A percentile compares a stretch with the other conserved stretches of the same genome.
These are phyloP conservation scores for Drosophila sordidapex DNA, from an alignment of 2,888 invertebrate genomes.

Conservation along the genomic window DNA sequence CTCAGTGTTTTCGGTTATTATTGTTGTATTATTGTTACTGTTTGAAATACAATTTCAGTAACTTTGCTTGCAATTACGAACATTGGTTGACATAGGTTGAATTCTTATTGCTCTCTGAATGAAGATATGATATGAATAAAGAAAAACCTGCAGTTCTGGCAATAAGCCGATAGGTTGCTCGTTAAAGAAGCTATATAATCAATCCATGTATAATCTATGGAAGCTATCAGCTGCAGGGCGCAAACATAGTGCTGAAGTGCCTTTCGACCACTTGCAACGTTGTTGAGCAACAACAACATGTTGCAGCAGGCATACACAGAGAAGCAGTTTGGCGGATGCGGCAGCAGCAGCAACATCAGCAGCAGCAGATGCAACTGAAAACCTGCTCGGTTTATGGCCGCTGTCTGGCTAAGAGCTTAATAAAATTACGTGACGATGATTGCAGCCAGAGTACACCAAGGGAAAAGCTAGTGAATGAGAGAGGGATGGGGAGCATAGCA, in stretches of 20 bases:
- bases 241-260: constrained; percentile 28
- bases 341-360: background rate
- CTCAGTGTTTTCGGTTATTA: background rate
- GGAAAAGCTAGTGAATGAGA: background rate
- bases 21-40: background rate
- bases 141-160: background rate
- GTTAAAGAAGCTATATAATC: constrained; percentile 4
- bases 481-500: background rate
- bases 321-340: background rate
- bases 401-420: constrained; percentile 69
- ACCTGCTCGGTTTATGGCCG: constrained; percentile 39
- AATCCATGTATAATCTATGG: constrained; percentile 2
- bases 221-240: constrained; percentile 14
- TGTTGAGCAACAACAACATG: constrained; percentile 37
- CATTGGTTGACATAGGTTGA: background rate
- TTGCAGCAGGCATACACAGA: constrained; percentile 44
- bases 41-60: background rate
- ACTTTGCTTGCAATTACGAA: background rate
- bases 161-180: constrained; percentile 4
- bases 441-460: constrained; percentile 45
- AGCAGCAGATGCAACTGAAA: constrained; percentile 21
- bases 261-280: constrained; percentile 19
- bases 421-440: constrained; percentile 81
- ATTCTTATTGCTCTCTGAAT: background rate
- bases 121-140: too few species aligned